Conservation (phyloP, 2,113 vertebrate species). For the Eublepharis macularius region DNA sequence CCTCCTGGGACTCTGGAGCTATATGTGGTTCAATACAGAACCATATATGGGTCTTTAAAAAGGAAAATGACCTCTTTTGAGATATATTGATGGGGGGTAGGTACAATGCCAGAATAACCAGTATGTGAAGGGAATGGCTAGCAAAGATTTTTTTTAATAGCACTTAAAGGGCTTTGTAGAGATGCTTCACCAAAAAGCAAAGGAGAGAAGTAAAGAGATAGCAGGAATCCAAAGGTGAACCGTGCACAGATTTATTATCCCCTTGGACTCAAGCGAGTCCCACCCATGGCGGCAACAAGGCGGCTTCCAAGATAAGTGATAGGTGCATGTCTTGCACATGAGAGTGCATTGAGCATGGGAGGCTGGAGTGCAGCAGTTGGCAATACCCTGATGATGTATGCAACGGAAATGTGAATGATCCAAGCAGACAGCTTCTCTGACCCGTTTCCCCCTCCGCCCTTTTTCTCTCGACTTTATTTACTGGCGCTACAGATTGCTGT, state of each 20-base stretch:
- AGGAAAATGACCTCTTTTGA: no score
- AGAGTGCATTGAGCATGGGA: neutral
- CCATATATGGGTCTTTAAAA: no score
- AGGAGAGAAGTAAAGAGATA: no score
- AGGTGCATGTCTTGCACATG: neutral
- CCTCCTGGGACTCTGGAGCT: no score
- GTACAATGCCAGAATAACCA: no score
- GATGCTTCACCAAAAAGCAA: no score
- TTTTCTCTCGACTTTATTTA: conserved; percentile 41
- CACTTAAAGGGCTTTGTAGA: no score
- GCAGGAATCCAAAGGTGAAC: no score
- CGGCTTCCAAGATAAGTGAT: neutral
- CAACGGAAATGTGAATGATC: conserved; percentile 1
- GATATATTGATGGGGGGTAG: no score
- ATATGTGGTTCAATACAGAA: no score
- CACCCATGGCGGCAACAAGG: neutral
- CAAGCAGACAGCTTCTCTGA: conserved; percentile 42
- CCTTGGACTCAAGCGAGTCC: neutral
- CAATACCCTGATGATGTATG: conserved; percentile 24
- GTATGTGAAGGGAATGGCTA: no score
- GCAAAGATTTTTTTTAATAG: no score
- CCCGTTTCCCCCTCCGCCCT: conserved; percentile 11
- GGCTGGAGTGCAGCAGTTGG: conserved; percentile 26
- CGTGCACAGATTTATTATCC: neutral
- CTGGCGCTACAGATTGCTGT: conserved; percentile 39